phyloP scores from a whole-genome alignment of 2,113 vertebrate genomes.

The Paraplagusia blochii region DNA sequence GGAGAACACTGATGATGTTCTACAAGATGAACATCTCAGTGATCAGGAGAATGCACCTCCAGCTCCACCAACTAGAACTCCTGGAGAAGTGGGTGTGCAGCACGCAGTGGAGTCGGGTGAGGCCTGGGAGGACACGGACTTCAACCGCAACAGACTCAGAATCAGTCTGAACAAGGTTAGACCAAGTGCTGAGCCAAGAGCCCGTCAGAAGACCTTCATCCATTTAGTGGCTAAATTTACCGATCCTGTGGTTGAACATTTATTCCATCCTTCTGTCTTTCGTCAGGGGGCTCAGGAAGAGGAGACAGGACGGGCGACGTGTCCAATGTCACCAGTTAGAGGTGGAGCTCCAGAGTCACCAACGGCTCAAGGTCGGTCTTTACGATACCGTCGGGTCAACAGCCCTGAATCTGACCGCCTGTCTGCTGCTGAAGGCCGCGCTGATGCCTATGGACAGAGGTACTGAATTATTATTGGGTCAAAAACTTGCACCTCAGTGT shows the following conservation, averaged over 20 bases:
- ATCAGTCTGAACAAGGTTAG: conserved; percentile 96
- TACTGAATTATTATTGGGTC: conserved; percentile 39
- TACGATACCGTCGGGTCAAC: conserved; percentile 87
- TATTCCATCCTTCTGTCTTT: not conserved
- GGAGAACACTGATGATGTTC: conserved; percentile 95
- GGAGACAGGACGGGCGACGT: conserved; percentile 80
- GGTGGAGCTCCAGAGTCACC: conserved; percentile 87
- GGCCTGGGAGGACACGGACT: conserved; percentile 94
- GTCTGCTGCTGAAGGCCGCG: conserved; percentile 86
- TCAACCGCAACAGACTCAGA: conserved; percentile 98
- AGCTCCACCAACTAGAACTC: conserved; percentile 74
- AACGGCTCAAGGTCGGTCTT: conserved; percentile 83
- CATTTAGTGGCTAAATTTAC: no score
- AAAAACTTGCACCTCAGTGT: not conserved
- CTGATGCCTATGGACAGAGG: conserved; percentile 87
- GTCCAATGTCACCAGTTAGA: conserved; percentile 84
- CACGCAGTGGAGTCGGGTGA: conserved; percentile 82
- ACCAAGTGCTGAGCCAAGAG: no score
- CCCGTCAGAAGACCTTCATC: no score
- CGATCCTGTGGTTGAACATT: not conserved
- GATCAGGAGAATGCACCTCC: conserved; percentile 98
- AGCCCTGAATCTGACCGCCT: conserved; percentile 90
- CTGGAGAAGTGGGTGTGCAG: conserved; percentile 64
- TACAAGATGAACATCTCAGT: conserved; percentile 95
- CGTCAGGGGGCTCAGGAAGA: conserved; percentile 87